Base-by-base conservation (phyloP, 30 jellyfish, hydroid and myxozoan species). In the Calvadosia cruxmelitensis region DNA sequence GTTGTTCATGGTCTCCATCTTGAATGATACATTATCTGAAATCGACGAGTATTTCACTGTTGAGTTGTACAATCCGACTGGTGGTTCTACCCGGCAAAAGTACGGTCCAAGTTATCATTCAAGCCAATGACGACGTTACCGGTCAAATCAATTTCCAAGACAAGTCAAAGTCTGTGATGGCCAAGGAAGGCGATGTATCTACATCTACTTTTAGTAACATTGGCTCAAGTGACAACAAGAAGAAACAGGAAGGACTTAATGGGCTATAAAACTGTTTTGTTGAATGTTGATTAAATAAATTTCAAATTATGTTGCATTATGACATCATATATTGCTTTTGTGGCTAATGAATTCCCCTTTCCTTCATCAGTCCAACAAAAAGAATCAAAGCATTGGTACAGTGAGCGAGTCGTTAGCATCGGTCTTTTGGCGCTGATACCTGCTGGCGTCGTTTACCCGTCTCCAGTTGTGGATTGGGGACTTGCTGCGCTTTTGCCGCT, bases 41-140 rank as follows among this genome's bases (percentile, higher is more conserved):
- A 49, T 65, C 13, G 95, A 89, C 48, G 98, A 89, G 68, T 32
- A 26, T 16, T 77, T 89, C 51, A 36, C 77, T 27, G 69, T 89
- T 64, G 89, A 71, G 66, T 64, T 89, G 51, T 35, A 51, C 29
- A 29, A 53, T 64, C 70, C 90, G 51, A 70, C 77, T 33, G 94
- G 90, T 33, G 98, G 95, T 33, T 93, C 98, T 0, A 63, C 36
- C 1, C 68, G 81, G 27, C 31, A 49, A 66, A 16, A 53, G 53
- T 50, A 29, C 62, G 52, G 94, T 79, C 31, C 52, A 78, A 26
- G 49, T 87, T 24, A 57, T 77, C 25, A 75, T 87, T 20, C 12
- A 27, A 53, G 98, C 95, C 1, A 89, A 89, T 74, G 98, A 89
- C 70, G 92, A 80, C n/a, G 93, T 78, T 20, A 95, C 94, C 5